These are phyloP conservation scores for Drosophila meridionalis DNA, from an alignment of 2,888 invertebrate species.

Conservation along the genomic window DNA sequence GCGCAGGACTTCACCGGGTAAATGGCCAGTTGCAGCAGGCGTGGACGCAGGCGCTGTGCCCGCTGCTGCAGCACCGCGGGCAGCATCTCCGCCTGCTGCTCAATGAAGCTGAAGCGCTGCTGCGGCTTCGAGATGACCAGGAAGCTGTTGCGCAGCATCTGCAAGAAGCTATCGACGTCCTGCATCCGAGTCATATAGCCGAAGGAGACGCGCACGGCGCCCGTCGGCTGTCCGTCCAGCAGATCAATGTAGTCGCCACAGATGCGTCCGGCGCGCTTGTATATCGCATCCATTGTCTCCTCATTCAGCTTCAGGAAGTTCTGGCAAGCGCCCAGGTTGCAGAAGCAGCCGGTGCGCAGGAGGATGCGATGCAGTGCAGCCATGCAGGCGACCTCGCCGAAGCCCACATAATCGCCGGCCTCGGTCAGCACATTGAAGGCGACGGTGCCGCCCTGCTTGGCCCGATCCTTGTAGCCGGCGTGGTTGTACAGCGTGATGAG, in stretches of 20 bases:
- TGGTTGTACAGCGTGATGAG: constrained; percentile 91
- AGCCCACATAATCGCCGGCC: constrained; percentile 93
- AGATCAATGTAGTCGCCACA: constrained; percentile 96
- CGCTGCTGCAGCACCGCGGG: constrained; percentile 75
- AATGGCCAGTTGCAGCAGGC: constrained; percentile 87
- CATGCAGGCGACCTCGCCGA: constrained; percentile 95
- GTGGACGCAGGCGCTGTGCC: constrained; percentile 64
- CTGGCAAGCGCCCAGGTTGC: constrained; percentile 98
- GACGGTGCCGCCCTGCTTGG: constrained; percentile 93
- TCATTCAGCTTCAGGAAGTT: constrained; percentile 89
- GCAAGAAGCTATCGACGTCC: constrained; percentile 90
- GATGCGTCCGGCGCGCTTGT: constrained; percentile 92
- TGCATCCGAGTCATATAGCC: constrained; percentile 93
- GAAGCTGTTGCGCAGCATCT: constrained; percentile 92
- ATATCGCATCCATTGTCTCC: constrained; percentile 90
- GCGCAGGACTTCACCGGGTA: constrained; percentile 97
- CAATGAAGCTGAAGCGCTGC: constrained; percentile 65
- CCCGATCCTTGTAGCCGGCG: constrained; percentile 87
- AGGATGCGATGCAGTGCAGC: constrained; percentile 94
- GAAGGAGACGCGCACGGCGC: constrained; percentile 95
- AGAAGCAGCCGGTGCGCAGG: constrained; percentile 97
- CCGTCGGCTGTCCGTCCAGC: constrained; percentile 94
- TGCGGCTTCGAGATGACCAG: constrained; percentile 79
- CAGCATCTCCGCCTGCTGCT: constrained; percentile 56
- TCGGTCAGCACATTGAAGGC: constrained; percentile 94